Evolutionary conservation across 2,113 vertebrate species (phyloP).

Genomic region (Dromiciops gliroides): DNA sequence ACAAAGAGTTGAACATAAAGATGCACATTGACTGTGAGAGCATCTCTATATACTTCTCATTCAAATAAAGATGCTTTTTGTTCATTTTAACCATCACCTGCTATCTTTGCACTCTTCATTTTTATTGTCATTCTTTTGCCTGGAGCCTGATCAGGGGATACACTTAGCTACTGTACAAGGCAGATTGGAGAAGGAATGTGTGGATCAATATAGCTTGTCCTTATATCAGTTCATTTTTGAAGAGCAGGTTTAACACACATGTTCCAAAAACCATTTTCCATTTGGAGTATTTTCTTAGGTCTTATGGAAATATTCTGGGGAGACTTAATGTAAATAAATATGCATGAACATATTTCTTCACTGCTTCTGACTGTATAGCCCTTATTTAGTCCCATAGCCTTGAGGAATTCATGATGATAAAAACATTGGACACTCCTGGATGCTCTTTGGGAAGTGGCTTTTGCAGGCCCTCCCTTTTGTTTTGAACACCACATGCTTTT

Average conservation of each 20-base stretch:
- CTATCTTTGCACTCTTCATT: neutral
- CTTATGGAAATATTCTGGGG: slow-evolving; percentile 16
- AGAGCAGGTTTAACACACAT: slow-evolving; percentile 8
- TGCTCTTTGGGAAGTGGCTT: neutral
- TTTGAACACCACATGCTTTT: neutral
- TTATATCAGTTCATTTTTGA: neutral
- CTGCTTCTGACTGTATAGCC: neutral
- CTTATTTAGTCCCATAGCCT: neutral
- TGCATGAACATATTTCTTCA: slow-evolving; percentile 26
- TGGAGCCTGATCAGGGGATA: neutral
- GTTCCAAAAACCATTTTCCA: neutral
- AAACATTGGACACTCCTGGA: neutral
- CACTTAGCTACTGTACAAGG: neutral
- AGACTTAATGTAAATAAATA: neutral
- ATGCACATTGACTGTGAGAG: neutral
- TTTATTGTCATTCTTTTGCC: neutral
- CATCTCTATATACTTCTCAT: neutral
- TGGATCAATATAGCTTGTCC: neutral
- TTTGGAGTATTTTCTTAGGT: neutral
- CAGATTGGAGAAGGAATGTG: neutral
- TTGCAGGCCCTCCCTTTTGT: neutral
- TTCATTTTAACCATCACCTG: neutral
- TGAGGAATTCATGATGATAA: neutral
- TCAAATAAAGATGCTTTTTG: neutral
- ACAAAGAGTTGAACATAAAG: neutral